Conservation (phyloP, 2,113 vertebrate species). For the Penelope pileata region DNA sequence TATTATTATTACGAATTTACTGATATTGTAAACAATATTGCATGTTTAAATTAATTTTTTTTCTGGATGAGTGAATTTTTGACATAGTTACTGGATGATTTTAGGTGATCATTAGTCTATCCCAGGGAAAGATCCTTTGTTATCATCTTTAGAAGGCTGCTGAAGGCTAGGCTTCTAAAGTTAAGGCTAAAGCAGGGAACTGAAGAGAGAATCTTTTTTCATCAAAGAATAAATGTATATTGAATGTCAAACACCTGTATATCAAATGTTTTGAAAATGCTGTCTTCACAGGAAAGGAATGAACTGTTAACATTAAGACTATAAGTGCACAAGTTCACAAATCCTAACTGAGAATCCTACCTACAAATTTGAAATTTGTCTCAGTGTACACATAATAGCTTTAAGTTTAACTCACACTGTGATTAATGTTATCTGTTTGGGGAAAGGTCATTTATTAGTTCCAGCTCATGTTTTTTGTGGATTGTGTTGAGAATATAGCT, state of each 20-base stretch:
- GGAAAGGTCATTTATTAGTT: background rate
- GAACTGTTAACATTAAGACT: conserved; percentile 3
- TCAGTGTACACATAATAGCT: background rate
- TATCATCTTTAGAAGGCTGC: background rate
- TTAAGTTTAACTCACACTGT: background rate
- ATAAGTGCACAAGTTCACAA: background rate
- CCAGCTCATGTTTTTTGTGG: background rate
- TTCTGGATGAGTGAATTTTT: background rate
- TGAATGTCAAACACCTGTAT: conserved; percentile 10
- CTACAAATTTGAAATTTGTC: background rate
- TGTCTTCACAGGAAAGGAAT: conserved; percentile 6
- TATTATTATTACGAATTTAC: background rate
- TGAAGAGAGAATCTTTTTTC: background rate
- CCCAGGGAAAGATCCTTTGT: background rate
- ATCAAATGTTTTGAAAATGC: background rate
- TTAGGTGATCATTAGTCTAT: background rate
- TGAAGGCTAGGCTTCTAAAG: background rate
- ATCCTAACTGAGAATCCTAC: background rate
- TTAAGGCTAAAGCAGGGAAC: background rate
- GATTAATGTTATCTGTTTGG: background rate
- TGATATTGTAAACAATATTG: background rate
- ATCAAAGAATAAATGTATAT: background rate
- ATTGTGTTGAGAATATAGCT: background rate
- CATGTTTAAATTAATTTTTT: background rate
- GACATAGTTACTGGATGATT: background rate